phyloP scores from a whole-genome alignment of 2,113 vertebrate genomes.

The Nothoprocta perdicaria region DNA sequence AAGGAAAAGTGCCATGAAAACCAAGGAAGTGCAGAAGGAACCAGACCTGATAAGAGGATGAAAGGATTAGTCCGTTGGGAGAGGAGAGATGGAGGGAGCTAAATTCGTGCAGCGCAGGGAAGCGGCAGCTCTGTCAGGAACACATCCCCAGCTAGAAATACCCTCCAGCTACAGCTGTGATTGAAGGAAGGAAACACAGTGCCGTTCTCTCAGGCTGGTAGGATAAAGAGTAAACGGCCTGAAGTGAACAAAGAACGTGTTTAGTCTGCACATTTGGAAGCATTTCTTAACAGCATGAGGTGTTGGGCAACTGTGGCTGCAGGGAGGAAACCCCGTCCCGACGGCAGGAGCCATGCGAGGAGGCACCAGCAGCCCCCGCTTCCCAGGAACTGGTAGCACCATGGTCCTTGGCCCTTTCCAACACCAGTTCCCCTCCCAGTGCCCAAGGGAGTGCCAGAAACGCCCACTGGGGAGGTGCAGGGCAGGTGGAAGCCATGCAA shows the following conservation, averaged over 20 bases:
- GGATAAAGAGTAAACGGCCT: constrained; percentile 46
- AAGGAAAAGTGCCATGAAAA: background rate
- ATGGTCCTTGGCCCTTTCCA: background rate
- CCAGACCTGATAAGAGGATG: constrained; percentile 13
- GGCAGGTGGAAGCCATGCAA: background rate
- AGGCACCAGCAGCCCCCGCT: background rate
- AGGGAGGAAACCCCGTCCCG: background rate
- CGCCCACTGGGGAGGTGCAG: background rate
- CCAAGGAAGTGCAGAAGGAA: background rate
- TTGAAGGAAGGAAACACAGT: constrained; percentile 55
- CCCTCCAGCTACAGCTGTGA: background rate
- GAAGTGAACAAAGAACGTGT: constrained; percentile 53
- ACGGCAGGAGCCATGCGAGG: too few species aligned
- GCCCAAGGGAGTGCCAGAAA: background rate
- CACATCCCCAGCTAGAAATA: background rate
- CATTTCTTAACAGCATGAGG: background rate
- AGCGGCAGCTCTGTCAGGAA: background rate
- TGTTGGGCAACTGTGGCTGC: background rate
- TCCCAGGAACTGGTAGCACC: background rate
- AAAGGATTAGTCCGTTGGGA: constrained; percentile 10
- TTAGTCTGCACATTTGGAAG: constrained; percentile 48
- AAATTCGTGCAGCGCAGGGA: background rate
- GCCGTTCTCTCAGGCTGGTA: background rate
- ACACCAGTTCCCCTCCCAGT: too few species aligned
- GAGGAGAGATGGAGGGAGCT: constrained; percentile 22